Percentiles rank a stretch among this genome's conserved stretches.
These are phyloP conservation scores for Actinia equina DNA, from an alignment of 64 coral and sea anemone genomes.

Conservation along the genomic window DNA sequence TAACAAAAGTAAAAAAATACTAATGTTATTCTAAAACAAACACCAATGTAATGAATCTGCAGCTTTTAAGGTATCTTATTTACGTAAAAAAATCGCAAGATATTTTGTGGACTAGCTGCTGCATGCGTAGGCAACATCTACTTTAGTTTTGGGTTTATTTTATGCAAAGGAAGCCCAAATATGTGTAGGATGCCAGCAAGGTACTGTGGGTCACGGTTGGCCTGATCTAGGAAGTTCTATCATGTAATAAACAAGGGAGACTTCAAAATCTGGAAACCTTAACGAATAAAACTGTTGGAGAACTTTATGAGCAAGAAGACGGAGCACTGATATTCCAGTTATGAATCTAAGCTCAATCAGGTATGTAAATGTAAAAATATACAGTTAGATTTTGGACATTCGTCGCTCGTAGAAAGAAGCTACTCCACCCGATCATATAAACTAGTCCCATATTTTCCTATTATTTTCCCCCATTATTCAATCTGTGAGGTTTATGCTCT, in stretches of 20 bases:
- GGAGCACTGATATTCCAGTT: not conserved
- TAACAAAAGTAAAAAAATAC: no score
- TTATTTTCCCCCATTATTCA: no score
- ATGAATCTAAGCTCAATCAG: not conserved
- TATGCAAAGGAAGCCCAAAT: not conserved
- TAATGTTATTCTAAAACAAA: no score
- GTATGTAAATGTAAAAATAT: not conserved
- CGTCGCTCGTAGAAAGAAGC: not conserved
- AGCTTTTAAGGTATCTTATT: no score
- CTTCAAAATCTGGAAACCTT: not conserved
- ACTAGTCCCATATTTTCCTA: no score
- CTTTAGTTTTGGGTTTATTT: no score
- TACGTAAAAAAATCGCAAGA: no score
- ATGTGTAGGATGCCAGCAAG: not conserved
- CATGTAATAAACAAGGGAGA: not conserved
- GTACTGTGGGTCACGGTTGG: not conserved
- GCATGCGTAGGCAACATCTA: no score
- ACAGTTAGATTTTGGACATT: not conserved
- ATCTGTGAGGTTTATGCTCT: no score
- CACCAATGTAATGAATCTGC: no score
- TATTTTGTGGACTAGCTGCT: no score
- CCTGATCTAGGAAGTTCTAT: not conserved
- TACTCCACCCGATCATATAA: no score
- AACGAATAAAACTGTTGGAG: not conserved
- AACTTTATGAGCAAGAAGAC: not conserved